Conservation (phyloP, 2,113 vertebrate species). For the Microcebus murinus region DNA sequence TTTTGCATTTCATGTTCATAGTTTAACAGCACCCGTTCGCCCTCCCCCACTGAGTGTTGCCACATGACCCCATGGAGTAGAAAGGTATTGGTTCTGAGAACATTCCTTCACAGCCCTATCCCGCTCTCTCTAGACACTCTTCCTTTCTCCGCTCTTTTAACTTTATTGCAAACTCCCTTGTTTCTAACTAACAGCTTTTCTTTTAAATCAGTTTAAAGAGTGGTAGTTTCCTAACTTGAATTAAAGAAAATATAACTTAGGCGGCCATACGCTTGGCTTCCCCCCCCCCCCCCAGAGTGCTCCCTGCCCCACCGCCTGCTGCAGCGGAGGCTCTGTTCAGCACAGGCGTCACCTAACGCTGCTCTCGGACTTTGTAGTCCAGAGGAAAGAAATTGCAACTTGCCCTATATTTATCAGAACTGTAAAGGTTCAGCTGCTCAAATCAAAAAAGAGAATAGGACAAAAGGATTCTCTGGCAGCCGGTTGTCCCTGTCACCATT, state of each 20-base stretch:
- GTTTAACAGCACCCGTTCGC: conserved; percentile 94
- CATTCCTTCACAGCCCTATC: conserved; percentile 81
- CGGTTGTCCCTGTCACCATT: conserved; percentile 69
- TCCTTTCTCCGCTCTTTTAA: conserved; percentile 82
- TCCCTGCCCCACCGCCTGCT: neutral
- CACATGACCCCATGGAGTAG: conserved; percentile 98
- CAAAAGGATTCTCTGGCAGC: conserved; percentile 54
- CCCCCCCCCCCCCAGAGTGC: neutral
- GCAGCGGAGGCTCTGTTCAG: conserved; percentile 1
- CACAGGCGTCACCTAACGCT: neutral
- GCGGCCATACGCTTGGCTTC: neutral
- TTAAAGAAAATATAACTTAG: conserved; percentile 20
- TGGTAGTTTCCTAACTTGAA: conserved; percentile 65
- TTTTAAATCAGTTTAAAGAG: conserved; percentile 38
- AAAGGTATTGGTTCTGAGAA: conserved; percentile 94
- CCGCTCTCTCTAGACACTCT: conserved; percentile 77
- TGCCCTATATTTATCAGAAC: neutral
- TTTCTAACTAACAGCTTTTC: conserved; percentile 64
- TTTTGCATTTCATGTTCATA: conserved; percentile 91
- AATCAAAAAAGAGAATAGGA: conserved; percentile 48
- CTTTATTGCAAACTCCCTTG: conserved; percentile 41
- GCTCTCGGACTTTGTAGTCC: conserved; percentile 7
- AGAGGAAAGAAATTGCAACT: conserved; percentile 49
- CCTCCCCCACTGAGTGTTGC: conserved; percentile 98
- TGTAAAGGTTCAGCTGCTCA: conserved; percentile 62